Conservation (phyloP, 2,113 vertebrate genomes). For the Chrysochloris asiatica region DNA sequence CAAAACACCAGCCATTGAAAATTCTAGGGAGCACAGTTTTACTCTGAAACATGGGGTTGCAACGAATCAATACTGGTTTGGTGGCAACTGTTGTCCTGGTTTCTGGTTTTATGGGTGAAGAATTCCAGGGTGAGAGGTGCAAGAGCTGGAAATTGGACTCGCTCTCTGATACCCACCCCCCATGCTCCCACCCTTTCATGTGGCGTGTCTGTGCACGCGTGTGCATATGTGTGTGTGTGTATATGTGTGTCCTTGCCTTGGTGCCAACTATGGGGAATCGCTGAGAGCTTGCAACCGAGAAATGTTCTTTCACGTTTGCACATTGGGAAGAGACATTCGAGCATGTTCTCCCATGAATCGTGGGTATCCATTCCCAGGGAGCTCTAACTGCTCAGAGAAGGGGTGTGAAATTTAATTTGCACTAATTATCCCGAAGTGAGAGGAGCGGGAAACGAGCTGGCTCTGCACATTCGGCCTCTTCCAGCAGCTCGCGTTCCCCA, state of each 20-base stretch:
- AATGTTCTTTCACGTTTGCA: slow-evolving; percentile 28
- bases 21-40: background rate
- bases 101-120: background rate
- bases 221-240: fast-evolving
- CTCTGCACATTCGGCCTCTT: slow-evolving; percentile 58
- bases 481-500: slow-evolving; percentile 65
- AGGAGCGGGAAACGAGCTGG: slow-evolving; percentile 72
- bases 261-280: background rate
- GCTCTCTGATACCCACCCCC: background rate
- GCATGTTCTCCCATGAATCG: background rate
- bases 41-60: background rate
- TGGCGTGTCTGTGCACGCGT: fast-evolving
- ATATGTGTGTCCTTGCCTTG: background rate
- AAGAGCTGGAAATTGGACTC: background rate
- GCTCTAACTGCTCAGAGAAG: slow-evolving; percentile 60
- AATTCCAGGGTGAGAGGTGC: background rate
- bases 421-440: slow-evolving; percentile 80
- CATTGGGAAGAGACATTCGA: background rate
- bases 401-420: slow-evolving; percentile 81
- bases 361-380: slow-evolving; percentile 60
- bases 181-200: fast-evolving
- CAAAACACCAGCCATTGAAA: background rate
- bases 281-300: background rate
- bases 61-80: background rate
- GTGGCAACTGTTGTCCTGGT: background rate